Base-by-base conservation (phyloP, 2,113 vertebrate species). In the Caretta caretta region DNA sequence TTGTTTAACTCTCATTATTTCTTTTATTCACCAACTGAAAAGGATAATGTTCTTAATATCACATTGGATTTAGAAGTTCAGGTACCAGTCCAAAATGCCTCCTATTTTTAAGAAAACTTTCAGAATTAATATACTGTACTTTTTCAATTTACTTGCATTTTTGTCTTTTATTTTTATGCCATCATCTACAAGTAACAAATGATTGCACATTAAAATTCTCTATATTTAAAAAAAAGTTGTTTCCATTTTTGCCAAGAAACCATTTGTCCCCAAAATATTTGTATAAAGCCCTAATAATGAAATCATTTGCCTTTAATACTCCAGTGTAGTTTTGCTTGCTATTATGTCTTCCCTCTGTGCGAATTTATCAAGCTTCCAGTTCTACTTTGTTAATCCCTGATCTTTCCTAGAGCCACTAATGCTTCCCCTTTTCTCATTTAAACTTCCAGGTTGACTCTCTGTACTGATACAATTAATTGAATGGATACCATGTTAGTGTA, bases 11-110 rank as follows among this genome's bases (percentile, higher is more conserved):
- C 48, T 81, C 83, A 24, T 94, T n/a, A 22, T 80, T 86, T 90
- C n/a, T 65, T 97, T 80, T 84, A 6, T 83, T 85, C 46, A 53
- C 22, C 10, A 20, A 81, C 76, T 95, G 91, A 54, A 92, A 83
- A 29, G 48, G 50, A 14, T 19, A 51, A 54, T 65, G 5, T 94
- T 19, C 56, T 57, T 84, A 49, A 85, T 96, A 65, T 93, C 94
- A 48, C 35, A 84, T 75, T 35, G 6, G 10, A 72, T 86, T 72
- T 90, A 57, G 53, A 86, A 84, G 51, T 83, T 95, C n/a, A 90
- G 16, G 80, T 84, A 89, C 62, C 46, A 80, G 8, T 72, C 38
- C 82, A 42, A 93, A 80, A 59, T 91, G 56, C 12, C 10, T 84
- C 3, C 2, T 4, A 2, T 17, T 83, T 72, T 22, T 7, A 56